Base-by-base conservation (phyloP, 2,888 invertebrate genomes). In the Saturnia japonica region DNA sequence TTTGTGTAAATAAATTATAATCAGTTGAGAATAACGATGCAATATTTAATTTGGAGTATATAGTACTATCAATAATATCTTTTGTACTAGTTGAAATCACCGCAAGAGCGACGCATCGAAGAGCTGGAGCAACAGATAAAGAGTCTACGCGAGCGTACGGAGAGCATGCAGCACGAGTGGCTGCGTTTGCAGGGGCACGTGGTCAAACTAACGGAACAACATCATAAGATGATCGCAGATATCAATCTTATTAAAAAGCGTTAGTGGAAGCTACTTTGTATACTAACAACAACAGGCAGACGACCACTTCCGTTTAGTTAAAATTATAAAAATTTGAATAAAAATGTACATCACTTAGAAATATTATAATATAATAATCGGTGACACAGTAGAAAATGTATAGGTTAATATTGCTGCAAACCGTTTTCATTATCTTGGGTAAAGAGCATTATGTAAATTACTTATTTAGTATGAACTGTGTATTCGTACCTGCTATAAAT, bases 111-210 rank as follows among this genome's bases (percentile, higher is more conserved):
- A 51, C 95, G 96, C 84, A 95, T 97, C 28, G 93, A 93, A 9
- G 94, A 95, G 72, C 78, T 97, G 74, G 97, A 97, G 82, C 95
- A 95, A 78, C 94, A 94, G 72, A 96, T 97, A 71, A 94, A 94
- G 64, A 89, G 95, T 34, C 87, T 95, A 2, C 95, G 96, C 66
- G 94, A 94, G 73, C 95, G 95, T 78, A 96, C 96, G 22, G 95
- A 96, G 77, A 88, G 94, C 68, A 86, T 96, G 78, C 96, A 97
- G 85, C 95, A 95, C 77, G 95, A 96, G 85, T 97, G 97, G 97
- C 88, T 97, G 75, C 95, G 97, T 68, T 95, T 96, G 75, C 97
- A 97, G 86, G 96, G 96, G 0, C 95, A 96, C 82, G 95, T 97
- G 71, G 95, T 97, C 1, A 94, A 94, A 74, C 86, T 97, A 22